These are phyloP conservation scores for Apogon talboti DNA, from an alignment of 2,797 vertebrate genomes.

Conservation along the genomic window DNA sequence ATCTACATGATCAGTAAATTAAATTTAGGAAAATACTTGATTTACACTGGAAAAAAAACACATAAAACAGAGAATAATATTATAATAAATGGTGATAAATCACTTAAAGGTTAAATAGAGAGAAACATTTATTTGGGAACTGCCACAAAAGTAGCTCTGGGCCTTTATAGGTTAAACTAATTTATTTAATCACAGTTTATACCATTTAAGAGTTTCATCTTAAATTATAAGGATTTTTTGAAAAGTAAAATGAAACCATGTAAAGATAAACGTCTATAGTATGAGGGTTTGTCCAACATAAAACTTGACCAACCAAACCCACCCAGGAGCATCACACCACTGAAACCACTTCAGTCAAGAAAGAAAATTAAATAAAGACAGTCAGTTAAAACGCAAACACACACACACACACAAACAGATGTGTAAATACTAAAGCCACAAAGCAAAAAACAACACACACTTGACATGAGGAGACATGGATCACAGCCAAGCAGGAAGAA, in stretches of 20 bases:
- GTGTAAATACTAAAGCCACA: constrained; percentile 60
- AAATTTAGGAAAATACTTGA: too few species aligned
- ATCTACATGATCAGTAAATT: too few species aligned
- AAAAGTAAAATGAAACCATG: neutral
- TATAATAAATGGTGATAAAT: too few species aligned
- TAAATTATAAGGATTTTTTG: too few species aligned
- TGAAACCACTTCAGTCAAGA: constrained; percentile 16
- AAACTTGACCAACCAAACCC: constrained; percentile 30
- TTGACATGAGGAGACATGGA: constrained; percentile 8
- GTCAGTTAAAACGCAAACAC: constrained; percentile 31
- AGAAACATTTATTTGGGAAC: too few species aligned
- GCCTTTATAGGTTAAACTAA: too few species aligned
- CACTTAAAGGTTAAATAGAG: too few species aligned
- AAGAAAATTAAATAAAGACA: constrained; percentile 43
- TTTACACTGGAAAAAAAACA: too few species aligned
- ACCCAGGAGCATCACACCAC: constrained; percentile 43
- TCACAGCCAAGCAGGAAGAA: constrained; percentile 10
- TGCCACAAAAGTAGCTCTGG: too few species aligned
- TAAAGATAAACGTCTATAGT: neutral
- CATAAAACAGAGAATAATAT: too few species aligned
- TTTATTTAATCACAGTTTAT: too few species aligned
- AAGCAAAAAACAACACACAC: constrained; percentile 58
- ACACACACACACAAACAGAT: constrained; percentile 11
- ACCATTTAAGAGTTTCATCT: too few species aligned
- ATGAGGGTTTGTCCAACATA: constrained; percentile 7